Evolutionary conservation across 1,140 invertebrate genomes (phyloP), one percentile per base, ranked within the genome.

Genomic region (Atta texana): DNA sequence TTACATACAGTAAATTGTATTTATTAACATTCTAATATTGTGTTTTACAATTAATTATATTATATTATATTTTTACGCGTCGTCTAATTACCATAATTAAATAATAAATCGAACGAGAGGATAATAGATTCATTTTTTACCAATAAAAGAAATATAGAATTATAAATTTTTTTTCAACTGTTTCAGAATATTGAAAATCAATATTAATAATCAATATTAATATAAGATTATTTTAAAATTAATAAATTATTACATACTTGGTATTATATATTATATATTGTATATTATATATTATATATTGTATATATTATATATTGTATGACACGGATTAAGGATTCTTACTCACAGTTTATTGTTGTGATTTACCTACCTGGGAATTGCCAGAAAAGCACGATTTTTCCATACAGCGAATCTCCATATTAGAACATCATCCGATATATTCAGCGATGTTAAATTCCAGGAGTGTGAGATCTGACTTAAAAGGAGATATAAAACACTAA

Each of bases 381-480:
- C 87, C 0, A 92, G 49, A 76, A 91, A 92, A n/a, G 80, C 90
- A 55, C 91, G 85, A 80, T 90, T 92, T 69, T 78, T 90, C 92
- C 92, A 93, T 3, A 92, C 34, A 6, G 88, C 59, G 14, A 92
- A 91, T 78, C 85, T 89, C 86, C 87, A 88, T 34, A 92, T 88
- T 4, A 89, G 49, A 24, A 89, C 80, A 34, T 91, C 69, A 4
- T 89, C 72, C 0, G 88, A 78, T 55, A 92, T 75, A 74, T 87
- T 84, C 49, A 87, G 61, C 0, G 87, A 66, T 7, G 84, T 74
- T 63, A 90, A 75, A 82, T 92, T 85, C 92, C 91, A 92, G 0
- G 82, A 77, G 12, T 55, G 6, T 39, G 63, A 68, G 18, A 57
- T n/a, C n/a, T 39, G n/a, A 55, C 2, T n/a, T 66, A 39, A 53